phyloP scores from a whole-genome alignment of 2,113 vertebrate genomes.

The Calcarius ornatus region DNA sequence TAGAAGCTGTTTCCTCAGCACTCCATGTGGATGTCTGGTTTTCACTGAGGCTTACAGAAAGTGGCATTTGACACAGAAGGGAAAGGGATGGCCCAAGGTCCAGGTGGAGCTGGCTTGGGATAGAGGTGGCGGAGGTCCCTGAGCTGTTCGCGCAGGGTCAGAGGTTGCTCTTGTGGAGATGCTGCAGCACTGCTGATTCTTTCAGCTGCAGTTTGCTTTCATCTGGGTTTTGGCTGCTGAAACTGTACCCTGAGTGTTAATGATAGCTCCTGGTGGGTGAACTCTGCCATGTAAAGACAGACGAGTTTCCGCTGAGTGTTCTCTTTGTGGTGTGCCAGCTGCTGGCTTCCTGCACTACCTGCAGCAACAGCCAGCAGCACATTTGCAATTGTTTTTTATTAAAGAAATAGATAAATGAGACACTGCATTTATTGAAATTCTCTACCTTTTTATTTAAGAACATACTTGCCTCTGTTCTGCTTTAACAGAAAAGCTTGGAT shows the following conservation, averaged over 20 bases:
- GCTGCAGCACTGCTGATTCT: not conserved
- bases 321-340: slow-evolving; percentile 14
- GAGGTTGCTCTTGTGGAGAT: not conserved
- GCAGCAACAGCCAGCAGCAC: not conserved
- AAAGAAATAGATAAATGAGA: not conserved
- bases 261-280: not conserved
- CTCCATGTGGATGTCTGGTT: not conserved
- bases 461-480: not conserved
- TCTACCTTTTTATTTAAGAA: not conserved
- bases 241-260: not conserved
- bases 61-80: fast-evolving
- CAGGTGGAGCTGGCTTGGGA: fast-evolving
- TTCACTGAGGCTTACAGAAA: not conserved
- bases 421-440: not conserved
- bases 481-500: not conserved
- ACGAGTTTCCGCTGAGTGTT: not conserved
- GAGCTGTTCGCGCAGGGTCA: fast-evolving
- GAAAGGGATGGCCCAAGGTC: not conserved
- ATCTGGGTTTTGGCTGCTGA: not conserved
- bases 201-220: not conserved
- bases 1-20: not conserved
- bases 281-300: not conserved
- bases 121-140: not conserved
- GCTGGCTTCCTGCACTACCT: slow-evolving; percentile 33
- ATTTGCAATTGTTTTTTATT: not conserved